Evolutionary conservation across 1,140 invertebrate genomes (phyloP).

Genomic region (Bombus waltoni): DNA sequence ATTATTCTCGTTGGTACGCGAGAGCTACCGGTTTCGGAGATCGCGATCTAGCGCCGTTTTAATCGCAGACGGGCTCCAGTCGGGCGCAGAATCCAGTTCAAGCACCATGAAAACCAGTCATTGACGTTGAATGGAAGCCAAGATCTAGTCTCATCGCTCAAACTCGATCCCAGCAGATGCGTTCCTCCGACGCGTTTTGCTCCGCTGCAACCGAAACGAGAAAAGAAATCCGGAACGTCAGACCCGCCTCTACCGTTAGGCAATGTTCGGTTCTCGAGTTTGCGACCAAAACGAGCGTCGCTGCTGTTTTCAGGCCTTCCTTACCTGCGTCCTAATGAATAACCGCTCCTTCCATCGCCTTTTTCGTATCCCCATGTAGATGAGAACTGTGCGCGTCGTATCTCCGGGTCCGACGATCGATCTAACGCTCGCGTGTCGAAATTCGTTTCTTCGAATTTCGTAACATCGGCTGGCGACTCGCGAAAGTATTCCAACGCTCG

Average conservation of each 20-base stretch:
- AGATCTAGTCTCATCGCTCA: constrained; percentile 69
- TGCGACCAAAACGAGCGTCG: constrained; percentile 38
- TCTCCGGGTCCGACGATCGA: not conserved
- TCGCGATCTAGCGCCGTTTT: not conserved
- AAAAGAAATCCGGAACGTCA: constrained; percentile 39
- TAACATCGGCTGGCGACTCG: not conserved
- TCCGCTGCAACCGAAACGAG: not conserved
- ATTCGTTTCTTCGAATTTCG: not conserved
- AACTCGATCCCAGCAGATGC: constrained; percentile 58
- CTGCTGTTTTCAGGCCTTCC: not conserved
- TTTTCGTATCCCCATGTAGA: constrained; percentile 28
- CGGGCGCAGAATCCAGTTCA: constrained; percentile 61
- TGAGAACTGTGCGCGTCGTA: not conserved
- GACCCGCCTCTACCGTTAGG: constrained; percentile 55
- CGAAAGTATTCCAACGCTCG: not conserved
- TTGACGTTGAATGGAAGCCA: constrained; percentile 68
- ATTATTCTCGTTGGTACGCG: not conserved
- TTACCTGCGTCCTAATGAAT: constrained; percentile 33
- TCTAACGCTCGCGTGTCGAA: not conserved
- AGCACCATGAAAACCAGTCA: constrained; percentile 68
- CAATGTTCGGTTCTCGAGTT: constrained; percentile 19
- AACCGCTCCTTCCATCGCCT: constrained; percentile 36
- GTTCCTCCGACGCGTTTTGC: constrained; percentile 8
- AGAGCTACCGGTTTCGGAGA: not conserved
- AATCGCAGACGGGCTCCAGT: not conserved